Percentiles rank a stretch among this genome's conserved stretches.
phyloP scores from a whole-genome alignment of 2,888 invertebrate species.

The Cremastinae sp. region DNA sequence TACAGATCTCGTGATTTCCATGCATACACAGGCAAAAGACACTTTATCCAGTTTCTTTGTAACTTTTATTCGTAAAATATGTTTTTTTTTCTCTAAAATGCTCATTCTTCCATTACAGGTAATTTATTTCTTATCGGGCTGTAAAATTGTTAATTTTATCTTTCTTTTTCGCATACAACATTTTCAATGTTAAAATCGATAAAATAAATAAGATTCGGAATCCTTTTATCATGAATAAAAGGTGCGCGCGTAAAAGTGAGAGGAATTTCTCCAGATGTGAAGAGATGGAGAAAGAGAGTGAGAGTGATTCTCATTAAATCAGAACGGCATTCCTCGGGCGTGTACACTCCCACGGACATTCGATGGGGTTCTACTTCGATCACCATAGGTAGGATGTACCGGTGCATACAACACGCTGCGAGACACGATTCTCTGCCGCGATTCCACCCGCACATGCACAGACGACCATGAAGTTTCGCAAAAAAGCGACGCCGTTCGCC shows the following conservation, averaged over 20 bases:
- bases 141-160: too few relatives aligned
- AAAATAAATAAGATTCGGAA: too few relatives aligned
- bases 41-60: too few relatives aligned
- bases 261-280: constrained; percentile 20
- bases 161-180: too few relatives aligned
- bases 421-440: constrained; percentile 73
- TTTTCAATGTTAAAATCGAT: too few relatives aligned
- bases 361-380: constrained; percentile 79
- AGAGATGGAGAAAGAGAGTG: constrained; percentile 38
- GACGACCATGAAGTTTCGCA: constrained; percentile 27
- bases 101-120: too few relatives aligned
- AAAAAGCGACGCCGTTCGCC: constrained; percentile 28
- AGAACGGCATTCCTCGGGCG: constrained; percentile 80
- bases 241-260: background rate
- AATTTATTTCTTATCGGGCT: too few relatives aligned
- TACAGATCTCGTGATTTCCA: too few relatives aligned
- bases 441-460: constrained; percentile 58
- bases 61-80: too few relatives aligned
- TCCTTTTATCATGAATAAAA: too few relatives aligned
- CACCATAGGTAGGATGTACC: constrained; percentile 77
- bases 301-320: constrained; percentile 76
- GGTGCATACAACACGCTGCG: constrained; percentile 78
- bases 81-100: too few relatives aligned
- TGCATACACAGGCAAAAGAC: too few relatives aligned
- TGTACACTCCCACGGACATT: constrained; percentile 80